Conservation (phyloP, 2,888 invertebrate species). For the Thalpophila matura region DNA sequence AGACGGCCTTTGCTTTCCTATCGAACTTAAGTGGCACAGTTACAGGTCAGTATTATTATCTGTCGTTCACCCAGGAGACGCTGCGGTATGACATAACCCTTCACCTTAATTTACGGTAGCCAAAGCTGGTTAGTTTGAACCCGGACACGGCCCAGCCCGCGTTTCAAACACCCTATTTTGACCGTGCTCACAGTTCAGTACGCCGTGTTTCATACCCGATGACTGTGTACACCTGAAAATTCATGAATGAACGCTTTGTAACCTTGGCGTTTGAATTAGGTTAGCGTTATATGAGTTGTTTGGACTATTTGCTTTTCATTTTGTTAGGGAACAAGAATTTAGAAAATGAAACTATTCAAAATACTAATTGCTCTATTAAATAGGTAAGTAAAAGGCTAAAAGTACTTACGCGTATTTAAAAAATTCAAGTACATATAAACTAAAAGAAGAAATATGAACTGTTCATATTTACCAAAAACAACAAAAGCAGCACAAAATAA, state of each 20-base stretch:
- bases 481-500: not conserved
- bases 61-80: not conserved
- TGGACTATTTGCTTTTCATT: not conserved
- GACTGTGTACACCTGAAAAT: slow-evolving; percentile 51
- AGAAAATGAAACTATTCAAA: not conserved
- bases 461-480: not conserved
- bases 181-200: slow-evolving; percentile 52
- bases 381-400: no score
- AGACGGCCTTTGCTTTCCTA: no score
- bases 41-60: no score
- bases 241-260: slow-evolving; percentile 60
- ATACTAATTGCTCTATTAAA: no score
- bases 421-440: not conserved
- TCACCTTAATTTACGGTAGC: slow-evolving; percentile 5
- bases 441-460: not conserved
- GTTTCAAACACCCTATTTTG: slow-evolving; percentile 24
- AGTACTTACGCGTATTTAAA: no score
- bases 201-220: slow-evolving; percentile 47
- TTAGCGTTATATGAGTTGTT: slow-evolving; percentile 14
- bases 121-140: slow-evolving; percentile 4
- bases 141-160: slow-evolving; percentile 1
- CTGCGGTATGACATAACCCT: no score
- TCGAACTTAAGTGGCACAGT: no score
- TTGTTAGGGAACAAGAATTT: not conserved
- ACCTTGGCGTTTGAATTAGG: slow-evolving; percentile 45